Conservation (phyloP, 1,140 invertebrate species). For the Apocrypta bakeri region DNA sequence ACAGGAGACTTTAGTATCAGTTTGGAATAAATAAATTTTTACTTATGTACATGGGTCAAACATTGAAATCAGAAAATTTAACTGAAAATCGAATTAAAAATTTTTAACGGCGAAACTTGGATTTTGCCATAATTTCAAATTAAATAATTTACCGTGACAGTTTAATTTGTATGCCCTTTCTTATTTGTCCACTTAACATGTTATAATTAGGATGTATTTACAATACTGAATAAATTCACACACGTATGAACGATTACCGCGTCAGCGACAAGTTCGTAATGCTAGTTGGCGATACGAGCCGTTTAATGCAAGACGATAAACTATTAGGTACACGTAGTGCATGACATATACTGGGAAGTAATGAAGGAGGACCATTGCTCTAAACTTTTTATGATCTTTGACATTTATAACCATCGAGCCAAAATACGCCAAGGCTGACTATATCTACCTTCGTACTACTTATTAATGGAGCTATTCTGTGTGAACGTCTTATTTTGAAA, state of each 20-base stretch:
- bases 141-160: no score
- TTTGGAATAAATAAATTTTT: no score
- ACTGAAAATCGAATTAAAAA: no score
- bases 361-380: neutral
- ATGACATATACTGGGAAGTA: neutral
- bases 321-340: neutral
- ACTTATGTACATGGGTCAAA: no score
- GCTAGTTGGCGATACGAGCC: neutral
- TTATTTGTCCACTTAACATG: no score
- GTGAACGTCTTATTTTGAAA: neutral
- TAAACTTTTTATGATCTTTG: neutral
- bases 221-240: no score
- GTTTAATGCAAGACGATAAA: neutral
- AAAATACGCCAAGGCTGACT: neutral
- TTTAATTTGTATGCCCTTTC: no score
- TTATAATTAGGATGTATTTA: no score
- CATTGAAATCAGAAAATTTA: no score
- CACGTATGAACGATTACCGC: neutral
- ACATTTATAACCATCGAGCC: neutral
- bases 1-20: no score
- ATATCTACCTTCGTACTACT: neutral
- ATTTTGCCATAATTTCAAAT: no score
- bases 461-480: neutral
- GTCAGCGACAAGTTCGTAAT: neutral
- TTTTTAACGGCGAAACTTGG: no score